These are phyloP conservation scores for Potamarius usumacintae DNA, from an alignment of 2,113 vertebrate genomes.

Conservation along the genomic window DNA sequence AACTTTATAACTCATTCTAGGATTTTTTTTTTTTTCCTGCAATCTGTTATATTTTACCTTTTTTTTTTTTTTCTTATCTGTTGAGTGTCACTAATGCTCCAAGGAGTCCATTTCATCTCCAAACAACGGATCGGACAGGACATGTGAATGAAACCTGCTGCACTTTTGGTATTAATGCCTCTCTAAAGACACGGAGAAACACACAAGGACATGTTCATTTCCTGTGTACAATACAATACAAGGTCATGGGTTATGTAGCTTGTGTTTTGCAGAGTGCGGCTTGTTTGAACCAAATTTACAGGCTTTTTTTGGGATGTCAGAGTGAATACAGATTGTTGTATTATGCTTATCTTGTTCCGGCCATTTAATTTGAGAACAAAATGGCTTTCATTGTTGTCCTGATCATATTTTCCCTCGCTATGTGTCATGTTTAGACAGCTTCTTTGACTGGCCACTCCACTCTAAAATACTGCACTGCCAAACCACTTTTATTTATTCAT, in stretches of 20 bases:
- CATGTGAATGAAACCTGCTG: conserved; percentile 17
- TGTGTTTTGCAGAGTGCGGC: not conserved
- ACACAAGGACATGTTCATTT: not conserved
- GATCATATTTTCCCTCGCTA: conserved; percentile 24
- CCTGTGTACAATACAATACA: not conserved
- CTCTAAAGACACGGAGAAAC: not conserved
- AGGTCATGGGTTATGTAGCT: not conserved
- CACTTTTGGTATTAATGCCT: not conserved
- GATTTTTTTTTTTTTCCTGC: conserved; percentile 38
- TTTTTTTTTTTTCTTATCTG: conserved; percentile 39
- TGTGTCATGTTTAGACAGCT: conserved; percentile 32
- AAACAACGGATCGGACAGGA: conserved; percentile 1
- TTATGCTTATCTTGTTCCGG: conserved; percentile 5
- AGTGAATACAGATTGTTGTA: not conserved
- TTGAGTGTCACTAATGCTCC: not conserved
- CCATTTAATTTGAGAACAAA: not conserved
- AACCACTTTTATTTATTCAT: conserved; percentile 61
- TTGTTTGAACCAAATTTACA: not conserved
- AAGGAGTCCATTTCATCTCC: conserved; percentile 30
- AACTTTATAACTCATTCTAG: conserved; percentile 24
- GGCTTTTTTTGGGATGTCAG: not conserved
- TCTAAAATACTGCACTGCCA: conserved; percentile 43
- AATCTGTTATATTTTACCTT: conserved; percentile 12
- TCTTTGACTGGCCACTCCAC: conserved; percentile 5
- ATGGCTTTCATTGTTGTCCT: conserved; percentile 20